Evolutionary conservation across 2,797 vertebrate species (phyloP).

Genomic region (Mus caroli): DNA sequence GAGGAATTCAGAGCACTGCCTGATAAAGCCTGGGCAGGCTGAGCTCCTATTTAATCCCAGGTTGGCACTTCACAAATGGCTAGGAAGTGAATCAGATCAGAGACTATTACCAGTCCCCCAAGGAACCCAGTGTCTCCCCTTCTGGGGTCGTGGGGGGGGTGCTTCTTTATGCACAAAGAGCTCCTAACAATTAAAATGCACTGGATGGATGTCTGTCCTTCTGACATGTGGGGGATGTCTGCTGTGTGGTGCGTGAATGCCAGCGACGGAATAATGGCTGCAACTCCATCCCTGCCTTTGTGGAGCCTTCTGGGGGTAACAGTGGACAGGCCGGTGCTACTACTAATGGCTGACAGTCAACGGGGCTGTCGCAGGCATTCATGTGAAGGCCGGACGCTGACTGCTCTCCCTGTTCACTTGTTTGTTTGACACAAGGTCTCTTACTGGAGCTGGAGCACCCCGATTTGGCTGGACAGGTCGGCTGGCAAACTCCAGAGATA

Average conservation of each 20-base stretch:
- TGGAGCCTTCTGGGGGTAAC: too few species aligned
- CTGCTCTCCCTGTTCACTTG: not conserved
- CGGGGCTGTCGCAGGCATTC: not conserved
- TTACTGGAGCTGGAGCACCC: not conserved
- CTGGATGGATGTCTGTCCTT: not conserved
- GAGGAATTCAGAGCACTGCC: not conserved
- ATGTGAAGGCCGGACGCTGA: not conserved
- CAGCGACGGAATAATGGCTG: not conserved
- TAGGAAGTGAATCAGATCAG: not conserved
- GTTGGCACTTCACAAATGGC: not conserved
- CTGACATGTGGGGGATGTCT: not conserved
- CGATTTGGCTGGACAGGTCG: not conserved
- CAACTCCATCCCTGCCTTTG: not conserved
- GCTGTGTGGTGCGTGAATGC: not conserved
- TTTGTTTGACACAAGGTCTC: not conserved
- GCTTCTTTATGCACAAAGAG: not conserved
- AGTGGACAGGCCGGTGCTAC: too few species aligned
- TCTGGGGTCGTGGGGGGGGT: not conserved
- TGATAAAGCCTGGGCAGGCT: not conserved
- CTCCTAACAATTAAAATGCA: constrained; percentile 7
- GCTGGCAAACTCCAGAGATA: not conserved
- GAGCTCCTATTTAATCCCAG: not conserved
- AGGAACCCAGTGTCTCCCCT: not conserved
- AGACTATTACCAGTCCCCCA: constrained; percentile 5
- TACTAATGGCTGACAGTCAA: not conserved